A percentile compares a stretch with the other conserved stretches of the same genome.
phyloP scores from a whole-genome alignment of 2,797 vertebrate species.

The Discoglossus pictus region DNA sequence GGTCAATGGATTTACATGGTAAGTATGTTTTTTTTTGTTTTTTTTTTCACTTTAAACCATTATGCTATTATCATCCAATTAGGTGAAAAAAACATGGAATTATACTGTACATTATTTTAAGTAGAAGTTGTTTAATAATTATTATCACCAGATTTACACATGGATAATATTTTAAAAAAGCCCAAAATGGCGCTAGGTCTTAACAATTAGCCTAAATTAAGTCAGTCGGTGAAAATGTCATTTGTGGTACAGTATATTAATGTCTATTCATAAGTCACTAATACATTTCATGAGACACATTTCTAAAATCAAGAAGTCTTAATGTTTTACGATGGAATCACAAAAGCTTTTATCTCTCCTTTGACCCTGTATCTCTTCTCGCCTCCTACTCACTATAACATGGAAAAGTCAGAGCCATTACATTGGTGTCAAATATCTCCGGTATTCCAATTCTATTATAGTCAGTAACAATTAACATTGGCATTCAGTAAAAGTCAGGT shows the following conservation, averaged over 20 bases:
- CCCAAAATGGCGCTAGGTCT: conserved; percentile 46
- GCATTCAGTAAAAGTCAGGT: conserved; percentile 84
- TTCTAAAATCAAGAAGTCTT: conserved; percentile 60
- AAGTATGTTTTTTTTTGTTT: no score
- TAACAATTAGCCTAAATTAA: conserved; percentile 50
- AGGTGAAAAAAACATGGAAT: conserved; percentile 22
- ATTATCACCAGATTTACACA: conserved; percentile 49
- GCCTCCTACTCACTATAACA: conserved; percentile 62
- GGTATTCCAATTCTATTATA: conserved; percentile 84
- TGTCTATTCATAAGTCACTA: conserved; percentile 55
- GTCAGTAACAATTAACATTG: conserved; percentile 84
- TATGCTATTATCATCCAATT: no score
- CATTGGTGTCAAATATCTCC: conserved; percentile 74
- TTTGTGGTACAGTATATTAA: conserved; percentile 54
- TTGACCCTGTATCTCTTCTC: conserved; percentile 57
- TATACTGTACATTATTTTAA: conserved; percentile 48
- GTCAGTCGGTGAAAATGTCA: conserved; percentile 50
- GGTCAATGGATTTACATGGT: no score
- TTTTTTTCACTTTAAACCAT: no score
- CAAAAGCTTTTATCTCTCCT: conserved; percentile 61
- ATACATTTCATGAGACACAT: conserved; percentile 56
- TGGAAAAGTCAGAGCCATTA: conserved; percentile 79
- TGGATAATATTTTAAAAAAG: conserved; percentile 43
- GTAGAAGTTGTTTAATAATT: conserved; percentile 39
- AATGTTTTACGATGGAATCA: conserved; percentile 58